Percentiles rank a stretch among this genome's conserved stretches.
These are phyloP conservation scores for Eutolmus rufibarbis DNA, from an alignment of 2,888 invertebrate species.

Conservation along the genomic window DNA sequence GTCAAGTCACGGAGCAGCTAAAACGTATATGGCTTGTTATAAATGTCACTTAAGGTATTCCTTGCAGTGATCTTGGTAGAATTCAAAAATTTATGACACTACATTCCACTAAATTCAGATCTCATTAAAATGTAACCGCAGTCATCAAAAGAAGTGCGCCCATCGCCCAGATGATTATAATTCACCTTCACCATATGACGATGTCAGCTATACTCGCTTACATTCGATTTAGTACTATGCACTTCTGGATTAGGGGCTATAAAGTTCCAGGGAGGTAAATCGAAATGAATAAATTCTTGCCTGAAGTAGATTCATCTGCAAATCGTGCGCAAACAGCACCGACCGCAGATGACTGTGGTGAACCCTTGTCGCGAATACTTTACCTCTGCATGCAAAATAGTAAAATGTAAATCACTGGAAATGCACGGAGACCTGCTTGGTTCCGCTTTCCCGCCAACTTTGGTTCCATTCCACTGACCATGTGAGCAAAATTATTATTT, in stretches of 20 bases:
- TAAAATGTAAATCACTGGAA: slow-evolving; percentile 15
- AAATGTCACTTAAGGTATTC: slow-evolving; percentile 3
- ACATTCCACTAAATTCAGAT: slow-evolving; percentile 16
- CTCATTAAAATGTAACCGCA: slow-evolving; percentile 9
- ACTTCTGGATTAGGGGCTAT: slow-evolving; percentile 24
- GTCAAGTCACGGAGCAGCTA: background rate
- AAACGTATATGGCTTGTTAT: background rate
- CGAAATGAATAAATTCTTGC: slow-evolving; percentile 24
- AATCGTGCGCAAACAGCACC: slow-evolving; percentile 27
- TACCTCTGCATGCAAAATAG: slow-evolving; percentile 9
- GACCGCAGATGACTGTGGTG: background rate
- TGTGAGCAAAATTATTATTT: slow-evolving; percentile 7
- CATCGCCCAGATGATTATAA: slow-evolving; percentile 25
- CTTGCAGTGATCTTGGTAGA: background rate
- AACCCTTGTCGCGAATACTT: background rate
- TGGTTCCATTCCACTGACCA: background rate
- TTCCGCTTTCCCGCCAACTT: background rate
- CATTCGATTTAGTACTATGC: slow-evolving; percentile 22
- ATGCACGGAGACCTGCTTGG: background rate
- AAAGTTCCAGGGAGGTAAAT: slow-evolving; percentile 35
- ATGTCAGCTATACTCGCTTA: slow-evolving; percentile 19
- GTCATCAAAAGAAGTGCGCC: slow-evolving; percentile 20
- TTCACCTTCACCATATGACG: slow-evolving; percentile 25
- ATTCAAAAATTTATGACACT: background rate
- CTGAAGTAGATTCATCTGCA: slow-evolving; percentile 15